Base-by-base conservation (phyloP, 2,113 vertebrate species). In the Cephalophus harveyi region DNA sequence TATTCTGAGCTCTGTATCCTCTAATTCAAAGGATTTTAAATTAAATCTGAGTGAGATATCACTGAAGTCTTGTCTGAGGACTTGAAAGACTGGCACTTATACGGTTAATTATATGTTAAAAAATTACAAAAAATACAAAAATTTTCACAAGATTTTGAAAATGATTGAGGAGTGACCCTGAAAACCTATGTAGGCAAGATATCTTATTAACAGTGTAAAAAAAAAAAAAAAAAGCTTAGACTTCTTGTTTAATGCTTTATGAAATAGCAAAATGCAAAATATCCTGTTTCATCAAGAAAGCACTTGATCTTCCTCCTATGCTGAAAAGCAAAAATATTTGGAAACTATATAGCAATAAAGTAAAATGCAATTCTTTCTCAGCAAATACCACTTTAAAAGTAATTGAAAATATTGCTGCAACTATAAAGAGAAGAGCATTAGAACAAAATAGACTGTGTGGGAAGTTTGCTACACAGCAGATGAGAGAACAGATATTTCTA, bases 381-480 rank as follows among this genome's bases (percentile, higher is more conserved):
- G 84, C 19, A 91, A 93, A 95, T 81, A 57, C 46, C 83, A 28
- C 46, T 97, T 94, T 96, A 50, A 91, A 95, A 60, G 55, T 83
- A 95, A 94, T 96, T 84, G 82, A 96, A 97, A 91, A 95, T 89
- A 87, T 62, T 57, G 40, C 33, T 87, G 15, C 50, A 43, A 48
- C 62, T 81, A 86, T 83, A 84, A 93, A 96, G 17, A 36, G 16
- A 86, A 95, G 71, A 82, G 17, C 23, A 95, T 89, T 86, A 86
- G 60, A 74, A 89, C 36, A 91, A 89, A 98, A 98, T 91, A 95
- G 64, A 55, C 48, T 40, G 23, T 89, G 50, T 87, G n/a, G n/a
- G 33, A 86, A 14, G 33, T 91, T 96, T 91, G 36, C 71, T 88
- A 40, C 33, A 79, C 1, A 94, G 54, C 27, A 55, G 85, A 92